Evolutionary conservation across 2,113 vertebrate genomes (phyloP), one percentile per base, ranked within the genome.

Genomic region (Jaculus jaculus): DNA sequence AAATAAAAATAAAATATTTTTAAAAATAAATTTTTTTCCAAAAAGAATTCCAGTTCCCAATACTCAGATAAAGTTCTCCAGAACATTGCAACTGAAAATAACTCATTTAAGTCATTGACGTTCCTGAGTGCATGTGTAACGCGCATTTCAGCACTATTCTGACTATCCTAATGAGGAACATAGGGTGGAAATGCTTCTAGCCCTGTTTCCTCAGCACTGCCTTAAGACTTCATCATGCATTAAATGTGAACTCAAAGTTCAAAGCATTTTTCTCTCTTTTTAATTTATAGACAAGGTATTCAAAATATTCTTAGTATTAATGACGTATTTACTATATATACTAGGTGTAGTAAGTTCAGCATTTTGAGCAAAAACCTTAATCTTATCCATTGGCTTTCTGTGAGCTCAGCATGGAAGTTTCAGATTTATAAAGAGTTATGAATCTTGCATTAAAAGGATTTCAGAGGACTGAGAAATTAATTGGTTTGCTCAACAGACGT

Each of bases 251-350:
- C 30, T 74, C 39, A 82, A 96, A 92, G 34, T 92, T 84, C 16
- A 77, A 74, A 80, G 72, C 60, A 92, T 61, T 61, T 74, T 94
- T 93, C n/a, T 94, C 69, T 93, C 69, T 91, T 89, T 65, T 34
- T 88, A 89, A 82, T 84, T 93, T 91, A 93, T 63, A 65, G 18
- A 75, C 20, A 87, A 9, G 42, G 18, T 86, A 85, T 91, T 77
- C 34, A 91, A 96, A 84, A 20, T 63, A 93, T 87, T 87, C 86
- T 92, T 85, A 28, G 9, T 66, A 93, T 78, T 63, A 91, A 77
- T 65, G 60, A 82, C 37, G 60, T 30, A 65, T 47, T 12, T 82
- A 86, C 69, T 68, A 83, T 77, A 89, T 82, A 85, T 94, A 89
- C 37, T 61, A 93, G 47, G 73, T 88, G 42, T 28, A 58, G 72